phyloP scores from a whole-genome alignment of 2,888 invertebrate species.

The Fragum fragum region DNA sequence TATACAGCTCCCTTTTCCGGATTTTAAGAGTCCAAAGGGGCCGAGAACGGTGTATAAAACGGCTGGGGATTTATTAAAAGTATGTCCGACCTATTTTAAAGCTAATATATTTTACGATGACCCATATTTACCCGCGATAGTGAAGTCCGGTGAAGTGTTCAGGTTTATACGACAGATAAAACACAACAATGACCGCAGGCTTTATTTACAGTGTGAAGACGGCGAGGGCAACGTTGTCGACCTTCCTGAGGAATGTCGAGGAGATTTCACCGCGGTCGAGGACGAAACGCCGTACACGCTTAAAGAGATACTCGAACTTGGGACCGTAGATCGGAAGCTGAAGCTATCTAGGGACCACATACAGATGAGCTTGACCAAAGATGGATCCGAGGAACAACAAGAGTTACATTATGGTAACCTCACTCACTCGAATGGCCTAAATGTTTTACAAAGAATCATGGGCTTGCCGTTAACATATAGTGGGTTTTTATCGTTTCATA shows the following conservation, averaged over 20 bases:
- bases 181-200: constrained; percentile 59
- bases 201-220: constrained; percentile 76
- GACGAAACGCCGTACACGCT: constrained; percentile 74
- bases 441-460: constrained; percentile 62
- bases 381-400: constrained; percentile 26
- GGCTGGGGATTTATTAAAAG: constrained; percentile 76
- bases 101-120: constrained; percentile 77
- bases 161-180: constrained; percentile 71
- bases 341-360: constrained; percentile 70
- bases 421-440: constrained; percentile 51
- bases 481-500: constrained; percentile 73
- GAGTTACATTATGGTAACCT: constrained; percentile 63
- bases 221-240: constrained; percentile 70
- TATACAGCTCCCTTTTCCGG: constrained; percentile 70
- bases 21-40: constrained; percentile 56
- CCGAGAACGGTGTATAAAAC: constrained; percentile 69
- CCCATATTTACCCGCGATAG: constrained; percentile 79
- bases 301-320: constrained; percentile 75
- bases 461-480: constrained; percentile 73
- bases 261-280: constrained; percentile 74
- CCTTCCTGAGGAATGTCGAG: constrained; percentile 73
- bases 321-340: constrained; percentile 73
- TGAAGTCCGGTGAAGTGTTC: constrained; percentile 76
- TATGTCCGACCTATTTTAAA: constrained; percentile 78
- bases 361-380: constrained; percentile 39